These are phyloP conservation scores for Ammodytes dubius DNA, from an alignment of 2,113 vertebrate genomes.

Conservation along the genomic window DNA sequence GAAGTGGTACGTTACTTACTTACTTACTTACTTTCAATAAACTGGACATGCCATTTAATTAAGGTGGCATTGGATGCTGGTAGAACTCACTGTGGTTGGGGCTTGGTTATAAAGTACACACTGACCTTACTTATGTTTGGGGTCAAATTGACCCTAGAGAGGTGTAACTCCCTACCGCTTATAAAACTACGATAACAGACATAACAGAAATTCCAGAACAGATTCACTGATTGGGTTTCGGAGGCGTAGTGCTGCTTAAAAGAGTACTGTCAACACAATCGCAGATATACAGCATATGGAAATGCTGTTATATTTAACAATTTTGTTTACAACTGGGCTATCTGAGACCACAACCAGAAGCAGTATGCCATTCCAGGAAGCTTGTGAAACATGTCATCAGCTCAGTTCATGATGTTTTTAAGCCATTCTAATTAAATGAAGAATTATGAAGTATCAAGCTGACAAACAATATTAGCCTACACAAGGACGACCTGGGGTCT, in stretches of 20 bases:
- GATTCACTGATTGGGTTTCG: background rate
- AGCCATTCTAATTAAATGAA: background rate
- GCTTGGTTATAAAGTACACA: background rate
- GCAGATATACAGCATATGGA: background rate
- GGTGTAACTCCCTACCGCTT: background rate
- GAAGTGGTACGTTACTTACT: background rate
- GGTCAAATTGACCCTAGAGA: background rate
- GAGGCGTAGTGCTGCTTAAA: background rate
- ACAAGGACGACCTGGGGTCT: too few relatives aligned
- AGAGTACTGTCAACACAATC: background rate
- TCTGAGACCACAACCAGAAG: background rate
- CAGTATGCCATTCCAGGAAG: background rate
- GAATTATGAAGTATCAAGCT: background rate
- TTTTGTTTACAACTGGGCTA: background rate
- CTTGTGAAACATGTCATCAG: background rate
- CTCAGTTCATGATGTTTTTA: background rate
- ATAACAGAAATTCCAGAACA: background rate
- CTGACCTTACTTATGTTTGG: background rate
- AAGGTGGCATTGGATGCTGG: too few relatives aligned
- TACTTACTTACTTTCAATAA: background rate
- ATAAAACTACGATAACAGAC: background rate
- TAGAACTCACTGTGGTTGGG: too few relatives aligned
- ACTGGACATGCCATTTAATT: background rate
- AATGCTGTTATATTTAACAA: background rate
- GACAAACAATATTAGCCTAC: background rate